These are phyloP conservation scores for Struthidea cinerea DNA, from an alignment of 2,113 vertebrate species.

Conservation along the genomic window DNA sequence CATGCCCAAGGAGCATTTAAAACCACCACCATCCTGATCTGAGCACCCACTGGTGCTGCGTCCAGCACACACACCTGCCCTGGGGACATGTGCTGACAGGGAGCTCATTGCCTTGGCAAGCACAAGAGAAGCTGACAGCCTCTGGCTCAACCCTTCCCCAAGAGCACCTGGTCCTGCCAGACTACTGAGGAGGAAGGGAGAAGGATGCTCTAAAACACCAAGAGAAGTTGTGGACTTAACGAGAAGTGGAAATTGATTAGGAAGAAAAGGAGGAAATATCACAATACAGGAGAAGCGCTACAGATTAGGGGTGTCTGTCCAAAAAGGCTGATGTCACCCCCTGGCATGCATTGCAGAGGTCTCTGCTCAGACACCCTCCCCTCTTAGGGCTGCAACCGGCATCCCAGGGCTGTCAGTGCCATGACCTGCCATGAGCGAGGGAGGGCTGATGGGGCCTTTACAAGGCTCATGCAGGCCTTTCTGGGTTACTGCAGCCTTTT, in stretches of 20 bases:
- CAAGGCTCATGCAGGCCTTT: not conserved
- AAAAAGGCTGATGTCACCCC: not conserved
- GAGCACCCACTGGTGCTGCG: not conserved
- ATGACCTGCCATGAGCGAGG: rapidly evolving
- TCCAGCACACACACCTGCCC: not conserved
- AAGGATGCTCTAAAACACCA: not conserved
- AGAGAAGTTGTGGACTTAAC: not conserved
- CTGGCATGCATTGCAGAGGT: not conserved
- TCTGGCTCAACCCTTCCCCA: not conserved
- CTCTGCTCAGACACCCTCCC: not conserved
- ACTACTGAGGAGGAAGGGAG: not conserved
- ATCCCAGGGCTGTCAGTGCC: not conserved
- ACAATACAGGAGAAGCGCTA: not conserved
- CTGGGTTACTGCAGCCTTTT: not conserved
- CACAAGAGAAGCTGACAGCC: not conserved
- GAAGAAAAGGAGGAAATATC: not conserved
- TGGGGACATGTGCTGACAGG: not conserved
- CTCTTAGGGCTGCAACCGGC: not conserved
- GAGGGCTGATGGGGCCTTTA: not conserved
- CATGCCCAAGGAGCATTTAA: not conserved
- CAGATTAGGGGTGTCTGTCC: not conserved
- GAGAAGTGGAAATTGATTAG: not conserved
- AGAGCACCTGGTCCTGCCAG: not conserved
- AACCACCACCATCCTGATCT: not conserved
- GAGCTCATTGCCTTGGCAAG: not conserved